Percentiles rank a stretch among this genome's conserved stretches.
Conservation (phyloP, 2,888 invertebrate species). For the Trissoscelio sp. region DNA sequence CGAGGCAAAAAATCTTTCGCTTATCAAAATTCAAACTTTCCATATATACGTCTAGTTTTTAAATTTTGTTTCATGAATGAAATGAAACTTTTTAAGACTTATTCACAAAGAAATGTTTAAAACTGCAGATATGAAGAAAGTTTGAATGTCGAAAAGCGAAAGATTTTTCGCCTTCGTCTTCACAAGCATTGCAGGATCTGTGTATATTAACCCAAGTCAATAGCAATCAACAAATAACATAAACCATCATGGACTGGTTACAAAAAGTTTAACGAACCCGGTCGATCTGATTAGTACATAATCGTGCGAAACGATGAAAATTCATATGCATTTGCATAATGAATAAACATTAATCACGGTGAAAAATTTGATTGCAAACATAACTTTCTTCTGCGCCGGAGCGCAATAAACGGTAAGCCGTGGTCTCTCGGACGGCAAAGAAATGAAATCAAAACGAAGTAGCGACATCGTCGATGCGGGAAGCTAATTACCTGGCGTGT, state of each 20-base stretch:
- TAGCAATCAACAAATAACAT: conserved; percentile 18
- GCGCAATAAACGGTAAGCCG: conserved; percentile 57
- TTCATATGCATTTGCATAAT: conserved; percentile 57
- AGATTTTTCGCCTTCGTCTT: neutral
- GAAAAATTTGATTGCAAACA: conserved; percentile 53
- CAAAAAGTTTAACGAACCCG: conserved; percentile 27
- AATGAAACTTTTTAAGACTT: no score
- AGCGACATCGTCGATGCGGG: conserved; percentile 70
- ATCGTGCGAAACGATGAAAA: conserved; percentile 61
- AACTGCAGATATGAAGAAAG: no score
- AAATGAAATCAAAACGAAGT: conserved; percentile 69
- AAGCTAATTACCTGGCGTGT: conserved; percentile 78
- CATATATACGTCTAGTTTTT: no score
- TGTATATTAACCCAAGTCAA: conserved; percentile 28
- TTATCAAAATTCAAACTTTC: no score
- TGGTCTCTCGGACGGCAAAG: conserved; percentile 47
- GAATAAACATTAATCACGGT: conserved; percentile 54
- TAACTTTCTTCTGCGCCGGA: conserved; percentile 47
- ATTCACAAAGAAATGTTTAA: no score
- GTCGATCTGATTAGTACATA: conserved; percentile 44
- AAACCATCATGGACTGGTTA: neutral
- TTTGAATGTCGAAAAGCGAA: no score
- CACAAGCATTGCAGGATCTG: neutral
- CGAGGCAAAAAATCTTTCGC: no score
- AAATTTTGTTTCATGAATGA: no score